Conservation (phyloP, 2,888 invertebrate genomes). For the Camponotus fellah region DNA sequence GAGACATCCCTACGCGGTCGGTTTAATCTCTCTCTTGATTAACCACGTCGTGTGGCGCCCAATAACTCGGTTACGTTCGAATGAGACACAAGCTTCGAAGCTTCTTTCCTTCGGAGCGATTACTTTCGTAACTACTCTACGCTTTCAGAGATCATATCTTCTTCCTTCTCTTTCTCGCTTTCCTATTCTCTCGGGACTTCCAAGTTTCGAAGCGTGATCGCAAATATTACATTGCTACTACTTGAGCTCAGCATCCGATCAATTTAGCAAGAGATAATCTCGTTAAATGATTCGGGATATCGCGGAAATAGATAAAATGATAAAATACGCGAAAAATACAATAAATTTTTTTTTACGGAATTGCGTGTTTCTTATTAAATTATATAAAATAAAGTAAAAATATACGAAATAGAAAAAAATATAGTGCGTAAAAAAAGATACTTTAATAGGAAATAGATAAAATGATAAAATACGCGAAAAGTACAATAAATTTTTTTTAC, state of each 20-base stretch:
- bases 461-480: too few species aligned
- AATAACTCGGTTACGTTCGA: constrained; percentile 62
- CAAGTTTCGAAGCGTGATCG: constrained; percentile 5
- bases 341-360: background rate
- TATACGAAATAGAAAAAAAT: background rate
- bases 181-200: background rate
- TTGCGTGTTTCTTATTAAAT: background rate
- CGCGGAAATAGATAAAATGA: background rate
- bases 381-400: background rate
- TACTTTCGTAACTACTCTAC: background rate
- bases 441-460: too few species aligned
- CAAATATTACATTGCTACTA: background rate
- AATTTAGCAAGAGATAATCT: background rate
- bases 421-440: background rate
- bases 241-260: background rate
- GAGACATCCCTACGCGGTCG: constrained; percentile 60
- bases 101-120: constrained; percentile 1
- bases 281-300: background rate
- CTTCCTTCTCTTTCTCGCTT: background rate
- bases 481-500: background rate
- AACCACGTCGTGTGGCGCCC: constrained; percentile 49
- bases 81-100: background rate
- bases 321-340: background rate
- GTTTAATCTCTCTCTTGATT: constrained; percentile 70
- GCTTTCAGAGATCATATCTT: background rate